Base-by-base conservation (phyloP, 2,113 vertebrate genomes). In the Notechis scutatus region DNA sequence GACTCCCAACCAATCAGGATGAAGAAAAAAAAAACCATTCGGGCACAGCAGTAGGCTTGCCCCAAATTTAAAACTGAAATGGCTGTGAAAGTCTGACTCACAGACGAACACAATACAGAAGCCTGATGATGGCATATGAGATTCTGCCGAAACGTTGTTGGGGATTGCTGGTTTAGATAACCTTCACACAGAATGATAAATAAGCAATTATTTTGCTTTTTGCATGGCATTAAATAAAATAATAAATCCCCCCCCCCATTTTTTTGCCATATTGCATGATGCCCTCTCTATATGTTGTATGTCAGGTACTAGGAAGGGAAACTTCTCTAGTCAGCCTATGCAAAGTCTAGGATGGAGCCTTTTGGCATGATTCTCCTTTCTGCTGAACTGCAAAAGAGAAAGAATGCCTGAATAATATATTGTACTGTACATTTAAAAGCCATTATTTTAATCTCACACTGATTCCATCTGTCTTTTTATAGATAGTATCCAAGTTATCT, bases 401-500 rank as follows among this genome's bases (percentile, higher is more conserved):
- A 18, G 39, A 26, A 59, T 64, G 8, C 56, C 26, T 64, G 12
- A 64, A 47, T 47, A 90, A 87, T 96, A 92, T 0, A 93, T 91
- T 96, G 95, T 95, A 50, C 45, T 96, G 96, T 96, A 50, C 21
- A 96, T 86, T 94, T 93, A 87, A 95, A 91, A 56, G 24, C 39
- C 23, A 47, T 20, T 85, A 94, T 93, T n/a, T 91, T 93, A 95
- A 95, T 92, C 96, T 50, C 91, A 87, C 55, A 61, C 42, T 87
- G 81, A 91, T 87, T 87, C 56, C 39, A 39, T 61, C 85, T 92
- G 85, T 87, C 26, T 86, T 69, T 81, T 85, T 86, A 64, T 59
- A 61, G 24, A 59, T 59, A 50, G 10, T 24, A 34, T 56, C 24
- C 3, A 59, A 91, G n/a, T 55, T 42, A 59, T 20, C 87, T 92